Base-by-base conservation (phyloP, 1,140 invertebrate genomes). In the Ceratina japonica region DNA sequence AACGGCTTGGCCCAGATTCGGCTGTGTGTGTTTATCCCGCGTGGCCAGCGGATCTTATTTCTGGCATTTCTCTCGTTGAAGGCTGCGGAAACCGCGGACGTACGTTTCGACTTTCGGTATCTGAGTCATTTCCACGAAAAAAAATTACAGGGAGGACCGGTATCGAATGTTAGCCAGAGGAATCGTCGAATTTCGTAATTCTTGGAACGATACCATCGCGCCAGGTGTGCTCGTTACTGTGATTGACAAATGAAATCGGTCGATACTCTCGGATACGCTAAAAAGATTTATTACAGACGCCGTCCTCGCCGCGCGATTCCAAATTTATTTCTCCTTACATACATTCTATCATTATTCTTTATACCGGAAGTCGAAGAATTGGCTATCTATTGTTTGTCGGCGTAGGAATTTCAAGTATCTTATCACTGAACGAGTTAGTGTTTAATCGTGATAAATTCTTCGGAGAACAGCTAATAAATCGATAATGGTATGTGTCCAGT, bases 1-100 rank as follows among this genome's bases (percentile, higher is more conserved):
- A 85, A 87, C 85, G 83, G 84, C 86, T 87, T 87, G 86, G 86
- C 86, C 86, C 86, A 87, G 86, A 87, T 87, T 85, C 85, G 79
- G 52, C 69, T 18, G 49, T 63, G 85, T 86, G 71, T 87, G 86
- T 87, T 87, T 87, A 87, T 85, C 66, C 79, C 81, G 51, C 73
- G 75, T 59, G 75, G 65, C 78, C 79, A 75, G 83, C 78, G 80
- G 85, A 87, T 87, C 85, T 87, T 87, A 87, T 87, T 87, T 85
- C 86, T 87, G 86, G 84, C 86, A 85, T 82, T 83, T 85, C 65
- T 83, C 82, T 85, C 75, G 65, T 66, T 73, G 80, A 86, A 84
- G 80, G 83, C 76, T 79, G 83, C 83, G 80, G 70, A 86, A 86
- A 84, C 54, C 64, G 73, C 76, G 84, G 58, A 58, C 63, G 10